Base-by-base conservation (phyloP, 2,888 invertebrate species). In the Drosophila niveifrons region DNA sequence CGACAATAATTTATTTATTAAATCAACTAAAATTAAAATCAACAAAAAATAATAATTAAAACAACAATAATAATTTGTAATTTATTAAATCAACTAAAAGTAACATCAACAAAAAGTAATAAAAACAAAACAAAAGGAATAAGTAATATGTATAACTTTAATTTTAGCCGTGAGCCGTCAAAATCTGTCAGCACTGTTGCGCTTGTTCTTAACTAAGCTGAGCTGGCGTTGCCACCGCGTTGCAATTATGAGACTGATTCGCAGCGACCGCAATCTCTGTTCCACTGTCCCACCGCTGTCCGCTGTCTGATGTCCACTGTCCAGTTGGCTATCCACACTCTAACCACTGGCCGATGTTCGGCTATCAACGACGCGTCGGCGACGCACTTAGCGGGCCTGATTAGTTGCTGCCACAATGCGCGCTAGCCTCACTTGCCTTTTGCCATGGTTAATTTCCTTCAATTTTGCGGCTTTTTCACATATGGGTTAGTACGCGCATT, bases 391-490 rank as follows among this genome's bases (percentile, higher is more conserved):
- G 66, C 61, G 55, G 51, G 44, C 39, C 76, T 78, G 75, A 75
- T 75, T 75, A 75, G 75, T 62, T 43, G 55, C 13, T 44, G 59
- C 53, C 31, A 31, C 51, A 68, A 69, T 68, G 41, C 36, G 36
- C 36, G 36, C 36, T n/a, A 36, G 64, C 57, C 36, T 46, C 46
- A 18, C 59, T 36, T 51, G 69, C 43, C 53, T 63, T 23, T 23
- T 77, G 74, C 51, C 71, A 50, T 64, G 53, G 66, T 62, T 72
- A 70, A 84, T 81, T 80, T 78, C 64, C 75, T 62, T 58, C 46
- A 78, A 80, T 72, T 83, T 70, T 78, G 84, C 67, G 81, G 84
- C 76, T 72, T 81, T 65, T 78, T 72, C 69, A 56, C 68, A 83
- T 78, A 80, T 76, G 67, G 70, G 66, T 72, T 79, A 64, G 55